Evolutionary conservation across 2,113 vertebrate genomes (phyloP), one percentile per base, ranked within the genome.

Genomic region (Paedocypris sp.): DNA sequence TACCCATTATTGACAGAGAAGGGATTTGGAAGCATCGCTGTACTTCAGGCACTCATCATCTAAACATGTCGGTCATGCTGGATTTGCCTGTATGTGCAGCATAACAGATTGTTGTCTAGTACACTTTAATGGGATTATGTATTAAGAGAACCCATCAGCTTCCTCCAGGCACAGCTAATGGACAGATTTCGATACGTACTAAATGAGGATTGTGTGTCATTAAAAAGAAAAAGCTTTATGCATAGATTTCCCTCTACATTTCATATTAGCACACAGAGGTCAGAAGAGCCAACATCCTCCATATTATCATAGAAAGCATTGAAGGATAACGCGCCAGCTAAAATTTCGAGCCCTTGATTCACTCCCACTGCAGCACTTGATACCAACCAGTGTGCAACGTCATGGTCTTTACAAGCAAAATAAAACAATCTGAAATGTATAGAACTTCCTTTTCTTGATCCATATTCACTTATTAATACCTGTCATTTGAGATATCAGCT

Each of bases 161-260:
- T 73, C 74, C 72, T 77, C 47, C 62, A 50, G 47, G 45, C 57
- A 66, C 28, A 62, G 67, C 52, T 66, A 64, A 75, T 48, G 28
- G 52, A 60, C 33, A 33, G 25, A 73, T 69, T 70, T 56, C 50
- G 51, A 67, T 47, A 67, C 52, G 63, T 71, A 67, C 75, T 75
- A 56, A 51, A 64, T 67, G 9, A 66, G 66, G 43, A 73, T 47
- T 51, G 64, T 58, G 46, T 46, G 33, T 75, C 60, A 74, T 77
- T 77, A 73, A 57, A 16, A 6, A 11, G 45, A 47, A 69, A 74
- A 60, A 20, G 57, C 64, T 32, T 19, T 50, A 62, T 39, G 25
- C 56, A 36, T 36, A 16, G 66, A 58, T 45, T 10, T 60, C 64
- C 49, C 35, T 28, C 25, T 10, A 25, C 8, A 38, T 42, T 57